Base-by-base conservation (phyloP, 1,140 invertebrate species). In the Triops cancriformis region DNA sequence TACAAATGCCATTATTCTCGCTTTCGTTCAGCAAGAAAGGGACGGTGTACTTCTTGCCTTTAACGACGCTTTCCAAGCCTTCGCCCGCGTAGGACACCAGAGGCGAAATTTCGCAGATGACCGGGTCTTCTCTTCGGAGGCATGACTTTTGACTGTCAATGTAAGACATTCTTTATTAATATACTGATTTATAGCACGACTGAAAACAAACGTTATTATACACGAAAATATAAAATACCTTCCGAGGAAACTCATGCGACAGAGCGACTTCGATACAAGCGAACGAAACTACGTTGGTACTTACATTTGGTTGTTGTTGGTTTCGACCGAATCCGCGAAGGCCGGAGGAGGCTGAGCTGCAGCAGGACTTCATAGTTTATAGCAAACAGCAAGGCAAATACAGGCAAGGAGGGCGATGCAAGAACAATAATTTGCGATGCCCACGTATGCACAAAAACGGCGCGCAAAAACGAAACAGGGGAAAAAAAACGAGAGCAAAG, bases 71-170 rank as follows among this genome's bases (percentile, higher is more conserved):
- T 73, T 87, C 85, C 45, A 97, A 86, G 82, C 91, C 91, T 86
- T 97, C 97, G 6, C 97, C 97, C 73, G 90, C 90, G 82, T 98
- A 98, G 0, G 95, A 96, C 0, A 97, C 85, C 0, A 97, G 84
- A 12, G 97, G 95, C 31, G 96, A 97, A 79, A 98, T 93, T 87
- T 99, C 97, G 82, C 93, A 90, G 45, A 91, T 86, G 72, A 94
- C 88, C 73, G 91, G 86, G 37, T 90, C 88, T 27, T 88, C 87
- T 42, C 82, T 82, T 78, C 82, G 83, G 72, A 81, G 80, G 83
- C 83, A 81, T 31, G 83, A 82, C 75, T 84, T 84, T 79, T 85
- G 84, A 80, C 86, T 87, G 81, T 72, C 37, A 82, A 81, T 79
- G 51, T 79, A 45, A 80, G 81, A 78, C n/a, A 51, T 74, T 43